A percentile compares a stretch with the other conserved stretches of the same genome.
Conservation (phyloP, 1,140 invertebrate genomes). For the Plutomurus gul region DNA sequence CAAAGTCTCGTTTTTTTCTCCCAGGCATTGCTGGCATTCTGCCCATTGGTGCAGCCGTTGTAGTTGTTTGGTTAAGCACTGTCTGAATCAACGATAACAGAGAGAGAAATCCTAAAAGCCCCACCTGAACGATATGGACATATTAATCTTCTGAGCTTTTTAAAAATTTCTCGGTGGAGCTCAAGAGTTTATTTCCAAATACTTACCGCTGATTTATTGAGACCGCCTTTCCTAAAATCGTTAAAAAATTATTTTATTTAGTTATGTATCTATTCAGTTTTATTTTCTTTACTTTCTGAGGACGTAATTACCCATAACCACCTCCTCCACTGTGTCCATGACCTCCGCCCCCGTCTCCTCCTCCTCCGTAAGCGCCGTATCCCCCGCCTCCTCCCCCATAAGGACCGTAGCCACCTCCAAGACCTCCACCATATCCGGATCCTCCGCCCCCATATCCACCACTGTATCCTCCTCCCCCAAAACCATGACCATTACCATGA, state of each 20-base stretch:
- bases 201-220: too few species aligned
- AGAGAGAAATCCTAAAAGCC: constrained; percentile 34
- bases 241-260: too few species aligned
- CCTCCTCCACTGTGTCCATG: neutral
- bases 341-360: neutral
- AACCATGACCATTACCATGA: neutral
- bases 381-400: neutral
- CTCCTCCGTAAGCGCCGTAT: neutral
- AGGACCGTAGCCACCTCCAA: neutral
- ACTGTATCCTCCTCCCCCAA: neutral
- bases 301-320: too few species aligned
- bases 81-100: constrained; percentile 30
- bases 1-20: neutral
- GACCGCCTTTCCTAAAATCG: too few species aligned
- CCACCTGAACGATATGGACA: too few species aligned
- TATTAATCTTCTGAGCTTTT: too few species aligned
- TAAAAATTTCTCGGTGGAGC: too few species aligned
- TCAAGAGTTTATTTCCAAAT: too few species aligned
- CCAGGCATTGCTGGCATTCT: too few species aligned
- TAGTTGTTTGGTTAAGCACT: constrained; percentile 27
- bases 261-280: too few species aligned
- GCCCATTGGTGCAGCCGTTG: neutral
- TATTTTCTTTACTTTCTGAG: too few species aligned
- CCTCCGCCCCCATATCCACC: neutral
- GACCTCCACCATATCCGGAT: neutral